These are phyloP conservation scores for Philonicus albiceps DNA, from an alignment of 2,888 invertebrate species.

Conservation along the genomic window DNA sequence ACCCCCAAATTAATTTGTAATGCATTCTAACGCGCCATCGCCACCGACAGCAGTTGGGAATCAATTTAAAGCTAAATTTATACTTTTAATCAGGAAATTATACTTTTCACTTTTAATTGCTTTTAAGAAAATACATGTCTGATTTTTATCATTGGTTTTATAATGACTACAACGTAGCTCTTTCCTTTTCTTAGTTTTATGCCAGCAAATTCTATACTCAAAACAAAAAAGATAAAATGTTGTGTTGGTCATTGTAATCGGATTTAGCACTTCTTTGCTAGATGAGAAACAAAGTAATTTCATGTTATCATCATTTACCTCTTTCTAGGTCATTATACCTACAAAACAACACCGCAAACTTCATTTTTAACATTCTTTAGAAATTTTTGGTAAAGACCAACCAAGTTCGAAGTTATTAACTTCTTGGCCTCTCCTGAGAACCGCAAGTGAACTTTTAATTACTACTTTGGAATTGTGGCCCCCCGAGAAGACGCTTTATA, in stretches of 20 bases:
- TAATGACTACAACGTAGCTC: background rate
- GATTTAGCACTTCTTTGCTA: background rate
- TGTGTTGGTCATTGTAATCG: background rate
- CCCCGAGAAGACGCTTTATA: constrained; percentile 5
- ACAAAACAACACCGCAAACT: background rate
- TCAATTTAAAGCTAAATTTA: background rate
- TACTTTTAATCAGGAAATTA: background rate
- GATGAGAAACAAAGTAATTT: background rate
- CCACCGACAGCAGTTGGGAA: background rate
- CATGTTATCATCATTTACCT: background rate
- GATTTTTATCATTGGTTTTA: background rate
- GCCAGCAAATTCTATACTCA: background rate
- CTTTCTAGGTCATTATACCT: background rate
- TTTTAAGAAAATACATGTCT: background rate
- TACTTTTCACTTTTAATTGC: background rate
- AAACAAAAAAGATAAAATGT: background rate
- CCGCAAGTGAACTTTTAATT: constrained; percentile 17
- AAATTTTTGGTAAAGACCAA: background rate
- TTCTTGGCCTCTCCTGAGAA: constrained; percentile 2
- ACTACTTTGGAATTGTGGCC: constrained; percentile 10
- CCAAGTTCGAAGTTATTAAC: background rate
- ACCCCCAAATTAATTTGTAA: background rate
- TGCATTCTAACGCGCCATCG: background rate
- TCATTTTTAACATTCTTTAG: background rate
- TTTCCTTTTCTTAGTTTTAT: background rate